phyloP scores from a whole-genome alignment of 2,113 vertebrate species.

The Asarcornis scutulata region DNA sequence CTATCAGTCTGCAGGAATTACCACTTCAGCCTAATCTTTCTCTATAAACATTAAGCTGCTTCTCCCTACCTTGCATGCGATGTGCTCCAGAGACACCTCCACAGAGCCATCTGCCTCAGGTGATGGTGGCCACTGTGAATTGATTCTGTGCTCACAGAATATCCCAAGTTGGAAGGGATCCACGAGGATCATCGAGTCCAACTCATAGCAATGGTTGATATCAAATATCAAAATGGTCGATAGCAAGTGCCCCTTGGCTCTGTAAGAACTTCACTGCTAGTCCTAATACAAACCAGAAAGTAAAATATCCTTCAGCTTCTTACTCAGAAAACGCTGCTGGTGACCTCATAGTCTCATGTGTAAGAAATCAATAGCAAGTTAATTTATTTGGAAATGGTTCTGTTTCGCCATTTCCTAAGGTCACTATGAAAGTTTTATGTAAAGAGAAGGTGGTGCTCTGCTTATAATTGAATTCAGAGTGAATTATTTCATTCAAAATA shows the following conservation, averaged over 20 bases:
- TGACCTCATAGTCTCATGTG: not conserved
- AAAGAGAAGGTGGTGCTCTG: not conserved
- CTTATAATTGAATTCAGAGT: not conserved
- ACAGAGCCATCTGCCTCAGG: rapidly evolving
- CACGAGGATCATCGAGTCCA: not conserved
- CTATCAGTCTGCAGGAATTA: not conserved
- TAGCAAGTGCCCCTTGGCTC: not conserved
- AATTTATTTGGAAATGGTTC: not conserved
- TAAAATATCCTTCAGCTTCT: not conserved
- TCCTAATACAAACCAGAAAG: not conserved
- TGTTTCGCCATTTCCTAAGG: not conserved
- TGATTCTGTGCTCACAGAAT: not conserved
- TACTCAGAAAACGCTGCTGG: rapidly evolving
- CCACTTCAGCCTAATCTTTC: not conserved
- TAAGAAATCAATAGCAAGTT: not conserved
- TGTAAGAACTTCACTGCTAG: not conserved
- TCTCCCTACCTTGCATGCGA: rapidly evolving
- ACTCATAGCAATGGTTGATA: not conserved
- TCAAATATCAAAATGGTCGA: not conserved
- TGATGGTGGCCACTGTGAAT: rapidly evolving
- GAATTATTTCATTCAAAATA: not conserved
- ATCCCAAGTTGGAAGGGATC: not conserved
- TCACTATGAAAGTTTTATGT: not conserved
- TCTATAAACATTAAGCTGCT: not conserved
- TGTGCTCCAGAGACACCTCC: not conserved